Evolutionary conservation across 2,888 invertebrate species (phyloP).

Genomic region (Choristoneura rosaceana): DNA sequence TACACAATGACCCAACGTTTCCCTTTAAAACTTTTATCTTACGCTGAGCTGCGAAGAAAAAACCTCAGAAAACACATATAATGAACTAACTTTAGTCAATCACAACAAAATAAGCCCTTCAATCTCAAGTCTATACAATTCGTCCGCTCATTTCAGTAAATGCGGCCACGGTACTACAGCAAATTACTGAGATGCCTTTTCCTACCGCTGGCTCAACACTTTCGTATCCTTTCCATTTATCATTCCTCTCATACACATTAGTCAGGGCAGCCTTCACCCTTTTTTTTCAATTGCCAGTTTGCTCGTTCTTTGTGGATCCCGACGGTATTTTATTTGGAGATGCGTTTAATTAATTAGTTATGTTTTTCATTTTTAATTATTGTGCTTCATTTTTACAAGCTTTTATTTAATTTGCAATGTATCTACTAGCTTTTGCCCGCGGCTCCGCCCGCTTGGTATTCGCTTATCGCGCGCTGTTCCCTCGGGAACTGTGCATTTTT

Average conservation of each 20-base stretch:
- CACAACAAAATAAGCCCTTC: constrained; percentile 31
- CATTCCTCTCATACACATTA: constrained; percentile 39
- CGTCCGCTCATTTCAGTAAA: constrained; percentile 31
- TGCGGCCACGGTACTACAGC: constrained; percentile 27
- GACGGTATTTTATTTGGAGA: constrained; percentile 26
- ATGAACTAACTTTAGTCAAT: constrained; percentile 14
- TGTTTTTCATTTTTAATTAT: constrained; percentile 2
- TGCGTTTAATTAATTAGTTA: constrained; percentile 4
- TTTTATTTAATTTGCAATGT: no score
- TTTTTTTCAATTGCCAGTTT: constrained; percentile 36
- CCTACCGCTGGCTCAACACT: constrained; percentile 39
- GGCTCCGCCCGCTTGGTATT: no score
- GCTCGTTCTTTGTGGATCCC: constrained; percentile 24
- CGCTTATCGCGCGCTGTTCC: no score
- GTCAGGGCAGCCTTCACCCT: constrained; percentile 29
- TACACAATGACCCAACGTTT: no score
- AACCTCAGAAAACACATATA: background rate
- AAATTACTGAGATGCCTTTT: constrained; percentile 37
- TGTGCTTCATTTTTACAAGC: background rate
- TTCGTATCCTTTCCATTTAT: constrained; percentile 40
- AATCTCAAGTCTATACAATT: constrained; percentile 39
- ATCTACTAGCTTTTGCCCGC: no score
- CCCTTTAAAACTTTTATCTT: no score
- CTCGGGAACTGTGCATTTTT: no score
- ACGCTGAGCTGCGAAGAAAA: no score